Base-by-base conservation (phyloP, 2,113 vertebrate species). In the Poicephalus gulielmi region DNA sequence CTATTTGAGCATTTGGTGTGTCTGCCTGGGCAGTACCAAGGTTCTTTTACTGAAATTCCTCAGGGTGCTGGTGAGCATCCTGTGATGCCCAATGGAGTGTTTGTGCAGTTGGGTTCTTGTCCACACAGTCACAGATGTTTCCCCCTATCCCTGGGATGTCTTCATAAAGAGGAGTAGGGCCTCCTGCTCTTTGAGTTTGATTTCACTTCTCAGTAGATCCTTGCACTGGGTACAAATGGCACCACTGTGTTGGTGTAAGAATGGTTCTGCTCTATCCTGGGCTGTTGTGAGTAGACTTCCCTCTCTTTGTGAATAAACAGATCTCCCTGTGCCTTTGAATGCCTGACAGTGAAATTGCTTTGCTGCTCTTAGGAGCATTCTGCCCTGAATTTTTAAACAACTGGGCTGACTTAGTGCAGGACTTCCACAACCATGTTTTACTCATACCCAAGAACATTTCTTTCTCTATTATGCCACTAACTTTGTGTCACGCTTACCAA, bases 1-100 rank as follows among this genome's bases (percentile, higher is more conserved):
- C 89, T 85, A 23, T 92, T 47, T 70, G 70, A 95, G 85, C 73
- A 77, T 94, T 85, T 94, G 76, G 88, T 92, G 53, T 39, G 64
- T 81, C 93, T 97, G 77, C 92, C 76, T 76, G 68, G 88, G 60
- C 91, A 85, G 70, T 44, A 31, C 43, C 11, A 81, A 53, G 35
- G 49, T 46, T 73, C 83, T 70, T 70, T 55, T 66, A 20, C 47
- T 10, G 17, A 33, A 28, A 25, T 55, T 66, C 92, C 66, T 84
- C 62, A 53, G 44, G 68, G 81, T 73, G 64, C 92, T 74, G 37
- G 63, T 69, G 52, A 24, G 50, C 46, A 89, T 25, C 76, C 83
- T 35, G 22, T 15, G n/a, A 49, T 11, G 46, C 71, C 71, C 73
- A 85, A 0, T 0, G 31, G 60, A 83, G 53, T 63, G 68, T 47